Evolutionary conservation across 2,888 invertebrate species (phyloP).

Genomic region (Aleiodes testaceus): DNA sequence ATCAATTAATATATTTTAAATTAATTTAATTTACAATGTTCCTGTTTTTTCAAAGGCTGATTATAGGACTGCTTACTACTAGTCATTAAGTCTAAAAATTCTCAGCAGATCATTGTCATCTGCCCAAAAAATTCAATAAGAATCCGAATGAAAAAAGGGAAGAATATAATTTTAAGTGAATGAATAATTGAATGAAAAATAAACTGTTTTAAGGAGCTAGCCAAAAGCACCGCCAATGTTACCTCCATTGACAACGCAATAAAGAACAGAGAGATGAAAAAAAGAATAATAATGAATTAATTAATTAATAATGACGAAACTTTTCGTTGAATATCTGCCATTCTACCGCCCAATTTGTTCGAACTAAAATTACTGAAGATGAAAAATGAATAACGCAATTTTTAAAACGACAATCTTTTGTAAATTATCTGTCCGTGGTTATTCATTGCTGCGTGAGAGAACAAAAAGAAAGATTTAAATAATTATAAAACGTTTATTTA

Average conservation of each 20-base stretch:
- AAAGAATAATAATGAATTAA: slow-evolving; percentile 17
- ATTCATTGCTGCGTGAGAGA: neutral
- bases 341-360: slow-evolving; percentile 19
- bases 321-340: slow-evolving; percentile 6
- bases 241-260: slow-evolving; percentile 49
- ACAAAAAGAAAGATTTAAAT: slow-evolving; percentile 5
- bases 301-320: slow-evolving; percentile 20
- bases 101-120: slow-evolving; percentile 11
- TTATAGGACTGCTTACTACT: slow-evolving; percentile 59
- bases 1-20: neutral
- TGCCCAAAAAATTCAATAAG: slow-evolving; percentile 20
- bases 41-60: slow-evolving; percentile 48
- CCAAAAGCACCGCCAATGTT: slow-evolving; percentile 59
- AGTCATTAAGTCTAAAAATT: slow-evolving; percentile 55
- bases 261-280: slow-evolving; percentile 33
- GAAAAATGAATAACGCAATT: neutral
- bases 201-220: slow-evolving; percentile 51
- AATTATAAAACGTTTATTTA: neutral
- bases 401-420: slow-evolving; percentile 6
- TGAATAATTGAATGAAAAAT: slow-evolving; percentile 25
- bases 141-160: slow-evolving; percentile 21
- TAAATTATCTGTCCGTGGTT: no score
- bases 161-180: slow-evolving; percentile 19
- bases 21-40: slow-evolving; percentile 10
- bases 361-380: neutral